phyloP scores from a whole-genome alignment of 2,888 invertebrate species.

The Leucophenga montana region DNA sequence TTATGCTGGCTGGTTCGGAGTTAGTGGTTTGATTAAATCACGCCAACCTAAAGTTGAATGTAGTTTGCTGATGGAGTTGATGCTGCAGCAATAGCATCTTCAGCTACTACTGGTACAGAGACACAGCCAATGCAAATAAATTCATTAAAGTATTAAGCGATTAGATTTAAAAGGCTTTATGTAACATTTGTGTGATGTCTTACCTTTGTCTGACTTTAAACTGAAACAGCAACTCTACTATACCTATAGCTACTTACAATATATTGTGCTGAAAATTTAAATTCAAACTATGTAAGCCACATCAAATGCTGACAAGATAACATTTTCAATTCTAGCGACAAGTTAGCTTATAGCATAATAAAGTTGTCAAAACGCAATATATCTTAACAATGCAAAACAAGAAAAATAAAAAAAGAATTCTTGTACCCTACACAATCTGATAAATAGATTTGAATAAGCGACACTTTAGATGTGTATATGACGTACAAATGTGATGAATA shows the following conservation, averaged over 20 bases:
- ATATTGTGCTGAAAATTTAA: too few species aligned
- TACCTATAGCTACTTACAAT: too few species aligned
- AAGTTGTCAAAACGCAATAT: not conserved
- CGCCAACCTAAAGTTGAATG: not conserved
- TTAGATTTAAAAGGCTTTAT: not conserved
- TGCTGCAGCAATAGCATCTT: not conserved
- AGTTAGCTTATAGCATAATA: not conserved
- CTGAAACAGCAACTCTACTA: not conserved
- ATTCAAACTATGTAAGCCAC: not conserved
- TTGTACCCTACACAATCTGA: too few species aligned
- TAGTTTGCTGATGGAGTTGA: not conserved
- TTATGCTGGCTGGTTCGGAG: not conserved
- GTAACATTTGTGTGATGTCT: not conserved
- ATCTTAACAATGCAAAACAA: too few species aligned
- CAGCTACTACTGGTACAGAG: not conserved
- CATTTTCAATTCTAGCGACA: not conserved
- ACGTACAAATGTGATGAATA: constrained; percentile 12
- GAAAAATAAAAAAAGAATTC: not conserved
- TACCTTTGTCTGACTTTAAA: too few species aligned
- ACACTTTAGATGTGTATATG: not conserved
- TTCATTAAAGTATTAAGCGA: constrained; percentile 22
- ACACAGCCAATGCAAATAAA: not conserved
- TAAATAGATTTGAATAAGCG: not conserved
- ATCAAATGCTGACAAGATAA: not conserved
- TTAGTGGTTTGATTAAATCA: constrained; percentile 13